phyloP scores from a whole-genome alignment of 2,888 invertebrate species.

The Agrochola circellaris region DNA sequence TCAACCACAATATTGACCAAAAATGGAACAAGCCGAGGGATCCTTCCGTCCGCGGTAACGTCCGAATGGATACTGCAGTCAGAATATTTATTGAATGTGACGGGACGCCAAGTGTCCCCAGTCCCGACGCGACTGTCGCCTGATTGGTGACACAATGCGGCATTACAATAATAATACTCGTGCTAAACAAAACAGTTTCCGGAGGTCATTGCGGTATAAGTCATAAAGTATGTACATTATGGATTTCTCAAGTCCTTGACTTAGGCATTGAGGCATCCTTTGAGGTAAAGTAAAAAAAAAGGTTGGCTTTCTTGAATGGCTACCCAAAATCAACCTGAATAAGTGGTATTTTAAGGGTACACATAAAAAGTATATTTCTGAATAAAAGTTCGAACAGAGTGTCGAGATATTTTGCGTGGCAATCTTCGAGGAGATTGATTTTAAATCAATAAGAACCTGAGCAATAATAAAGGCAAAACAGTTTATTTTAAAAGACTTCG shows the following conservation, averaged over 20 bases:
- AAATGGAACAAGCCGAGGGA: neutral
- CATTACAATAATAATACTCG: slow-evolving; percentile 85
- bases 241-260: slow-evolving; percentile 37
- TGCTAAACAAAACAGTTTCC: slow-evolving; percentile 81
- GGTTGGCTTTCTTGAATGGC: slow-evolving; percentile 1
- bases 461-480: slow-evolving; percentile 12
- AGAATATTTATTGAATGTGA: slow-evolving; percentile 30
- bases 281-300: slow-evolving; percentile 19
- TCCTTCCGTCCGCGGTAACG: slow-evolving; percentile 37
- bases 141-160: slow-evolving; percentile 75
- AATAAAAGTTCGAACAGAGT: neutral
- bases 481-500: slow-evolving; percentile 39
- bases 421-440: neutral
- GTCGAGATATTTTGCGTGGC: neutral
- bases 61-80: slow-evolving; percentile 40
- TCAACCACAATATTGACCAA: neutral
- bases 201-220: slow-evolving; percentile 69
- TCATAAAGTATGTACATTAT: slow-evolving; percentile 38
- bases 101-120: slow-evolving; percentile 53
- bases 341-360: neutral
- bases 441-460: neutral
- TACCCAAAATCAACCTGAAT: slow-evolving; percentile 2
- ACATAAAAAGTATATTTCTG: neutral
- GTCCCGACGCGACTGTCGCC: slow-evolving; percentile 48
- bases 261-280: slow-evolving; percentile 14